phyloP scores from a whole-genome alignment of 2,113 vertebrate genomes.

The Nycticebus coucang region DNA sequence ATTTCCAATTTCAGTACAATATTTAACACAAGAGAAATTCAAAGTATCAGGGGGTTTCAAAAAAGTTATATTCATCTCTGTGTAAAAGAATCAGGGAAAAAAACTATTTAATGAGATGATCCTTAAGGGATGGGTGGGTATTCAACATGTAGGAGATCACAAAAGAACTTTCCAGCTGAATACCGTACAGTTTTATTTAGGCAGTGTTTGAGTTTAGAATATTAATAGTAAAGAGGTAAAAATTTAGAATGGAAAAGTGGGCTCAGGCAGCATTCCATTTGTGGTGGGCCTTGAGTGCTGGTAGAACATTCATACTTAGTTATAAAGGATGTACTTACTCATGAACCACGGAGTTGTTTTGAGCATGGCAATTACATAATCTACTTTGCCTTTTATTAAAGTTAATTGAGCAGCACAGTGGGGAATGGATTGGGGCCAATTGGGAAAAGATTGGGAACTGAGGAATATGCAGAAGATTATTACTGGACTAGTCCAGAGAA shows the following conservation, averaged over 20 bases:
- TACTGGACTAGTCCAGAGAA: not conserved
- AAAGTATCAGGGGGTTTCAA: not conserved
- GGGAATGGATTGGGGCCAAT: not conserved
- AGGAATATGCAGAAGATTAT: not conserved
- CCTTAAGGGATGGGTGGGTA: not conserved
- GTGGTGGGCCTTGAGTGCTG: not conserved
- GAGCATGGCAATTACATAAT: not conserved
- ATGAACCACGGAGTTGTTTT: not conserved
- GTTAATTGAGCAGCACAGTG: not conserved
- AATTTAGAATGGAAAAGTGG: not conserved
- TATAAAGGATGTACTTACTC: not conserved
- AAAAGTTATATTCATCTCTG: not conserved
- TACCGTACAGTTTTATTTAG: not conserved
- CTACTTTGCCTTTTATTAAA: constrained; percentile 9
- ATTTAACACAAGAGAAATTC: not conserved
- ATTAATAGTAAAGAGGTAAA: not conserved
- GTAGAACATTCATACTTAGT: not conserved
- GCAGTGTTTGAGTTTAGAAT: not conserved
- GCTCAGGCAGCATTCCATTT: not conserved
- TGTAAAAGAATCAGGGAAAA: not conserved
- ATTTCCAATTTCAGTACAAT: not conserved
- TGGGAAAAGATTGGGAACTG: not conserved
- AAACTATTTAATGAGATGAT: not conserved
- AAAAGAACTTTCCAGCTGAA: not conserved
- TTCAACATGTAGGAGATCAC: not conserved